Base-by-base conservation (phyloP, 2,888 invertebrate genomes). In the Thecophora atra region DNA sequence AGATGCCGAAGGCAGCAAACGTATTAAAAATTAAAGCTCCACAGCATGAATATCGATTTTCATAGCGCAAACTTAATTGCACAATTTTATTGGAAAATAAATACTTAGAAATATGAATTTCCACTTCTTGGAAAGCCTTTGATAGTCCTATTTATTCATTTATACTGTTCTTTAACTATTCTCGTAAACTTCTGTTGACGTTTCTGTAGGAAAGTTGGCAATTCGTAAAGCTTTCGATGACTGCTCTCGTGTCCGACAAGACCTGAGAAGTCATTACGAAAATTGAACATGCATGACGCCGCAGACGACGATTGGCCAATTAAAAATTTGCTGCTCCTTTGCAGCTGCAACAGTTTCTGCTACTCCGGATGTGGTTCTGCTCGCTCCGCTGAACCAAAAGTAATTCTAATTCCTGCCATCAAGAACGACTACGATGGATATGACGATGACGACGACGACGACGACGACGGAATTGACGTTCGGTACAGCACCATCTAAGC, bases 271-370 rank as follows among this genome's bases (percentile, higher is more conserved):
- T n/a, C n/a, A n/a, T n/a, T n/a, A n/a, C n/a, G n/a, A n/a, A n/a
- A n/a, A n/a, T n/a, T n/a, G n/a, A n/a, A n/a, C n/a, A n/a, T n/a
- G n/a, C n/a, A n/a, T 47, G 13, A 17, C 47, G n/a, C 13, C 47
- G 17, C 47, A 47, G 4, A 47, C 13, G 37, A 30, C 62, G 60
- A 62, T 62, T 47, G 51, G 69, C 51, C 62, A 60, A 69, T 69
- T 69, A 69, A 62, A 69, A 69, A 62, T 69, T 60, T 69, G 69
- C 62, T 62, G 60, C 69, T 37, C 37, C 37, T 37, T 37, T 26
- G 62, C 15, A 30, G 62, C 62, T 69, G n/a, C 37, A 42, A 37
- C 4, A 19, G n/a, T 30, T 13, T 15, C 19, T 13, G 62, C 30
- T 28, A 30, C 30, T 13, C 11, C 37, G 6, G 37, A 37, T 37